A percentile compares a stretch with the other conserved stretches of the same genome.
Evolutionary conservation across 1,140 invertebrate genomes (phyloP).

Genomic region (Reticulitermes speratus): DNA sequence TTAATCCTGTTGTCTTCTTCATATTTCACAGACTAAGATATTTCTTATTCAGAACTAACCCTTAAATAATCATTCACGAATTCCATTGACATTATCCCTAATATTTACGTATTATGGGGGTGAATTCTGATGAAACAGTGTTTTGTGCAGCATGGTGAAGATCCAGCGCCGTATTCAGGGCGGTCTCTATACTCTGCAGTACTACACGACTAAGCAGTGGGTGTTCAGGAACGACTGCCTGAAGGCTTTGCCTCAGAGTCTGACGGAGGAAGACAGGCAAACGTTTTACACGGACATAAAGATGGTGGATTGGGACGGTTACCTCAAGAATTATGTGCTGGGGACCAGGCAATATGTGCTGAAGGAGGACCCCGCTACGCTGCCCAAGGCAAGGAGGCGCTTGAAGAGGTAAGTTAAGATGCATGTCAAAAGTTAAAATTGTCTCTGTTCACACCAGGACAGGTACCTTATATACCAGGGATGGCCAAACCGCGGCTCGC

Average conservation of each 20-base stretch:
- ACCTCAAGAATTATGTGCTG: conserved; percentile 70
- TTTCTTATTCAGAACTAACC: background rate
- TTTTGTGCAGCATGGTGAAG: conserved; percentile 57
- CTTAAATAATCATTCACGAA: background rate
- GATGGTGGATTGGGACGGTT: conserved; percentile 64
- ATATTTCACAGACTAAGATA: background rate
- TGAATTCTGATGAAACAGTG: background rate
- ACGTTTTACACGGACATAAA: conserved; percentile 59
- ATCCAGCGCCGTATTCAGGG: conserved; percentile 63
- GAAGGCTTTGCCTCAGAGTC: conserved; percentile 55
- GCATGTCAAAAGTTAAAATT: too few species aligned
- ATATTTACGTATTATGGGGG: background rate
- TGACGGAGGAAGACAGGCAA: conserved; percentile 60
- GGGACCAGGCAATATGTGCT: conserved; percentile 74
- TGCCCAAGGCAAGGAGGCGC: conserved; percentile 75
- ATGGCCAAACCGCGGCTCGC: too few species aligned
- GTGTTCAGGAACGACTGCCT: conserved; percentile 74
- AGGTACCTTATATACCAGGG: too few species aligned
- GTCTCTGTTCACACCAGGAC: too few species aligned
- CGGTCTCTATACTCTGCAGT: conserved; percentile 70
- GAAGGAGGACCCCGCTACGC: conserved; percentile 76
- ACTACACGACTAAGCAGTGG: conserved; percentile 86
- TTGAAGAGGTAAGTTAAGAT: conserved; percentile 48
- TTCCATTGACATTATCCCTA: too few species aligned
- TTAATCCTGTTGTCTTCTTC: too few species aligned